Evolutionary conservation across 2,113 vertebrate species (phyloP), one percentile per base, ranked within the genome.

Genomic region (Forbesichthys papilliferus): DNA sequence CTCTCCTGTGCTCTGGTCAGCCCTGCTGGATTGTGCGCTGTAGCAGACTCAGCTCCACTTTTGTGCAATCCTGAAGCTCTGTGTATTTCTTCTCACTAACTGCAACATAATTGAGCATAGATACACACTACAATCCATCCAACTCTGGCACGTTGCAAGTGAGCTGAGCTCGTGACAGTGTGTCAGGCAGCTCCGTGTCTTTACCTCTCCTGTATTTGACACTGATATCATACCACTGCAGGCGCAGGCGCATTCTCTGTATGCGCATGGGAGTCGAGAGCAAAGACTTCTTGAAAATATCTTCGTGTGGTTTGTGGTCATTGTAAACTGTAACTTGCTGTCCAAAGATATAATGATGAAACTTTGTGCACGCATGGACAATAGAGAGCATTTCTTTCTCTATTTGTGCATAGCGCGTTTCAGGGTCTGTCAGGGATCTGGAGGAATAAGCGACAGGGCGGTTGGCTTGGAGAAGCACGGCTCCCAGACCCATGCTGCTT

Each of bases 41-140:
- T n/a, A 57, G 55, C 3, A n/a, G 2, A 9, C 55, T 57, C 9
- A 20, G 16, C 55, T 57, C 55, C 20, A 20, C 55, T 57, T 57
- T 57, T 2, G 52, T 54, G 52, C 52, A 13, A 14, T 20, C 55
- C 20, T 20, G 14, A 20, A 16, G 14, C 27, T 57, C n/a, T 27
- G 20, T 18, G 55, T 57, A 57, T 57, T 20, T 57, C 55, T 57
- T n/a, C 16, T 57, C 55, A 57, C 55, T 57, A 18, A 57, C 55
- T 3, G 55, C 16, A 9, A 57, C 55, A 54, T n/a, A 54, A 16
- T 54, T 16, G 4, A 54, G 52, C 52, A 54, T 54, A 16, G 52
- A 54, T 9, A 51, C 13, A 13, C 48, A 51, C 52, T 54, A 14
- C 16, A 54, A 54, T 12, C 52, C 52, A 54, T 54, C 52, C 8